These are phyloP conservation scores for Zingel zingel DNA, from an alignment of 2,113 vertebrate species.

Conservation along the genomic window DNA sequence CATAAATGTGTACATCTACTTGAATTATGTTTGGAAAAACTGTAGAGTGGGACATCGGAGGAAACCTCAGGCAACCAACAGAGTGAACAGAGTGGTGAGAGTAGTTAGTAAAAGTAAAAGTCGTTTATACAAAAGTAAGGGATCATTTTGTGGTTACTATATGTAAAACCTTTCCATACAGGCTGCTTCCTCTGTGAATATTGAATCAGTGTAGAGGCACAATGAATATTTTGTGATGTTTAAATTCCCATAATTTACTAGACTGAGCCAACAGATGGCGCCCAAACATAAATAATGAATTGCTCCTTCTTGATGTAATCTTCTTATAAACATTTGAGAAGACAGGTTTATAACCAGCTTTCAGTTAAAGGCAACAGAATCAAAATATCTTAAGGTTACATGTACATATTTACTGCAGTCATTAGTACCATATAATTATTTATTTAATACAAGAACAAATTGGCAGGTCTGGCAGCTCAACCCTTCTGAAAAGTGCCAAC, in stretches of 20 bases:
- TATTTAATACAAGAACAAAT: conserved; percentile 22
- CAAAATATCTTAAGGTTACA: not conserved
- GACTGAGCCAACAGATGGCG: conserved; percentile 27
- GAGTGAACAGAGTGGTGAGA: not conserved
- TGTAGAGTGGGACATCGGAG: not conserved
- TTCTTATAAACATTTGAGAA: not conserved
- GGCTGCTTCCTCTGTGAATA: not conserved
- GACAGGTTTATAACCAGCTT: not conserved
- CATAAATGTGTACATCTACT: not conserved
- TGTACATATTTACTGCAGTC: conserved; percentile 38
- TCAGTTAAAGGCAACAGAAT: not conserved
- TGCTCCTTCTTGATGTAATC: too few relatives aligned
- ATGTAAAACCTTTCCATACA: not conserved
- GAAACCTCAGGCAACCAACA: not conserved
- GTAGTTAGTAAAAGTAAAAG: not conserved
- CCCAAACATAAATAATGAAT: not conserved
- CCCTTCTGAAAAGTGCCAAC: not conserved
- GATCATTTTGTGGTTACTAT: too few relatives aligned
- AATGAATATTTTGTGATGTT: not conserved
- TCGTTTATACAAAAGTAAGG: not conserved
- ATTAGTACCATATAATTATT: conserved; percentile 31
- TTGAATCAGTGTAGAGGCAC: not conserved
- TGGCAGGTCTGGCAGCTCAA: not conserved
- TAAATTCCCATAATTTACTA: not conserved
- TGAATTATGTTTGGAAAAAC: not conserved